Conservation (phyloP, 2,888 invertebrate species). For the Mermis nigrescens region DNA sequence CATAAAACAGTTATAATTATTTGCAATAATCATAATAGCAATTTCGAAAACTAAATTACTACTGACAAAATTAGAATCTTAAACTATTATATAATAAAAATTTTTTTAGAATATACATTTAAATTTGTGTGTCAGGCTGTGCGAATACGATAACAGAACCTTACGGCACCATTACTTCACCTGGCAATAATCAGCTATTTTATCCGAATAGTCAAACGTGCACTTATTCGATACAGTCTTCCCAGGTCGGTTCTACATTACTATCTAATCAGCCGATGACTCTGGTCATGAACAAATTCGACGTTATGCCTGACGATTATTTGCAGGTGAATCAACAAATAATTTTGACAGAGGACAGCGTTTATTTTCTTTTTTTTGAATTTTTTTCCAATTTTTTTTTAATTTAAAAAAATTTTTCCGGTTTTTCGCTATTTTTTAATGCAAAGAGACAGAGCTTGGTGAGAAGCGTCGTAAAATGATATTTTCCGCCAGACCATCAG, state of each 20-base stretch:
- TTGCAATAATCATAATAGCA: no score
- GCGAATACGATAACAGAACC: constrained; percentile 35
- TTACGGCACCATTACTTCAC: constrained; percentile 30
- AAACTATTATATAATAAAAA: not conserved
- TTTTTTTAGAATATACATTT: no score
- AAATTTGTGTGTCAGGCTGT: constrained; percentile 46
- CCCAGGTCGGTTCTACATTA: constrained; percentile 15
- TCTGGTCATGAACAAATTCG: constrained; percentile 64
- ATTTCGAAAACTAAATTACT: no score
- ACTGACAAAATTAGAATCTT: no score
- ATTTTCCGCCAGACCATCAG: no score
- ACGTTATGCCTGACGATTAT: constrained; percentile 65
- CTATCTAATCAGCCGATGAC: constrained; percentile 47
- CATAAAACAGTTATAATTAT: no score
- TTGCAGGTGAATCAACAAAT: constrained; percentile 46
- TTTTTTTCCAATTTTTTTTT: not conserved
- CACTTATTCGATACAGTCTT: constrained; percentile 24
- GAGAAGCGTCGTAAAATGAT: no score
- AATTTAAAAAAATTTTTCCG: not conserved
- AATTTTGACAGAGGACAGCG: not conserved
- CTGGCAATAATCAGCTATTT: constrained; percentile 27
- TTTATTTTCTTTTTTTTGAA: not conserved
- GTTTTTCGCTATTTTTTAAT: no score
- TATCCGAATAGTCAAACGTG: constrained; percentile 28
- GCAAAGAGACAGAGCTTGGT: no score